Evolutionary conservation across 2,888 invertebrate species (phyloP).

Genomic region (Lathronympha strigana): DNA sequence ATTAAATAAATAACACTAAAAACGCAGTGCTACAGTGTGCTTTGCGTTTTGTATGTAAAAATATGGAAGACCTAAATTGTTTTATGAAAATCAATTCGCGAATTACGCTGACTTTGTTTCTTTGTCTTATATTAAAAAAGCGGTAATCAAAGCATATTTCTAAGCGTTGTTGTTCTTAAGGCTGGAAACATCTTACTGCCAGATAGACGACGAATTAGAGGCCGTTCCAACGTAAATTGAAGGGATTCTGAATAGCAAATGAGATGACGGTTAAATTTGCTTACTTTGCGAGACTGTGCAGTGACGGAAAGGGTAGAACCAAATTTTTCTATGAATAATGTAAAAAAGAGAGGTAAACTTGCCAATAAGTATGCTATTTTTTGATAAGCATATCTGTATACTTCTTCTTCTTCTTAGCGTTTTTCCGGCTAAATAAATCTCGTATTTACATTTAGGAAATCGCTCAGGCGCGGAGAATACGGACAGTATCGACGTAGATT

Average conservation of each 20-base stretch:
- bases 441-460: slow-evolving; percentile 1
- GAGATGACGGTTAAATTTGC: slow-evolving; percentile 17
- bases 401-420: too few relatives aligned
- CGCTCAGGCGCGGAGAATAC: background rate
- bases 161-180: background rate
- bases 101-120: background rate
- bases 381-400: too few relatives aligned
- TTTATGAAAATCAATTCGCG: background rate
- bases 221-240: slow-evolving; percentile 9
- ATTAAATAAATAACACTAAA: too few relatives aligned
- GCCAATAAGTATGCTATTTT: too few relatives aligned
- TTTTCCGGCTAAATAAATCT: background rate
- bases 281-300: slow-evolving; percentile 9
- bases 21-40: too few relatives aligned
- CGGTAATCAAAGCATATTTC: background rate
- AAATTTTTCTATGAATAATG: background rate
- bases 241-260: slow-evolving; percentile 23
- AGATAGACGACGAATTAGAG: slow-evolving; percentile 22
- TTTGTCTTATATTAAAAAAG: too few relatives aligned
- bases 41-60: too few relatives aligned
- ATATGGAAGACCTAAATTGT: too few relatives aligned
- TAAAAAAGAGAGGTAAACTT: background rate
- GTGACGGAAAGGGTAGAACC: background rate
- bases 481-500: background rate
- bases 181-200: background rate